Evolutionary conservation across 2,113 vertebrate genomes (phyloP), one percentile per base, ranked within the genome.

Genomic region (Lophochroa leadbeateri): DNA sequence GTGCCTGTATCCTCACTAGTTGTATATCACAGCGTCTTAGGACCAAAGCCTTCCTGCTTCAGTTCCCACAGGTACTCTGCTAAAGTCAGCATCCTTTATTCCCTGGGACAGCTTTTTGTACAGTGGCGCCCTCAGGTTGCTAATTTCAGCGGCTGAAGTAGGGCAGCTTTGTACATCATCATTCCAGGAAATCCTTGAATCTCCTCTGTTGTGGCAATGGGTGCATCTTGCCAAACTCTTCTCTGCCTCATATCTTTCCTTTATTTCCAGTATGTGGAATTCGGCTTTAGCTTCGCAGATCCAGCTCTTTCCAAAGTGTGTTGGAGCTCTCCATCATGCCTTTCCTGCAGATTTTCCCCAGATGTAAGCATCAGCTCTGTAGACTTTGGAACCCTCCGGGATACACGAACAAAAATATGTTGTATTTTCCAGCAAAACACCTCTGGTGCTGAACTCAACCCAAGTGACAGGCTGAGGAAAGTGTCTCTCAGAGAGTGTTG

Each of bases 361-460:
- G 63, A 75, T 86, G 77, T 92, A 96, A 90, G 89, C 74, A 87
- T 50, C 82, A 57, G 49, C 37, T 87, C 82, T 96, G 94, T 91
- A 82, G 82, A 24, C 82, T 92, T 90, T 94, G 89, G 89, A 94
- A 67, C 57, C 33, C 68, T 87, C 49, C 20, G 77, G 76, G 84
- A 64, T 64, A 78, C 57, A 83, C 72, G 77, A 65, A 55, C 46
- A 75, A 70, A 75, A 79, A 83, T 41, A 60, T 17, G 80, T 86
- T 86, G 86, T 70, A 75, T 92, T 95, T 95, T 94, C 94, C 94
- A 92, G 89, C 43, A 63, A 61, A 87, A 94, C 92, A 95, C 86
- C 92, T 83, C 92, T 92, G 86, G 72, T 75, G 68, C 72, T 86
- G 86, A 86, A 57, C 82, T 60, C 44, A 17, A 15, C 72, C 86